phyloP scores from a whole-genome alignment of 2,797 vertebrate genomes.

The Sebastes vulpes region DNA sequence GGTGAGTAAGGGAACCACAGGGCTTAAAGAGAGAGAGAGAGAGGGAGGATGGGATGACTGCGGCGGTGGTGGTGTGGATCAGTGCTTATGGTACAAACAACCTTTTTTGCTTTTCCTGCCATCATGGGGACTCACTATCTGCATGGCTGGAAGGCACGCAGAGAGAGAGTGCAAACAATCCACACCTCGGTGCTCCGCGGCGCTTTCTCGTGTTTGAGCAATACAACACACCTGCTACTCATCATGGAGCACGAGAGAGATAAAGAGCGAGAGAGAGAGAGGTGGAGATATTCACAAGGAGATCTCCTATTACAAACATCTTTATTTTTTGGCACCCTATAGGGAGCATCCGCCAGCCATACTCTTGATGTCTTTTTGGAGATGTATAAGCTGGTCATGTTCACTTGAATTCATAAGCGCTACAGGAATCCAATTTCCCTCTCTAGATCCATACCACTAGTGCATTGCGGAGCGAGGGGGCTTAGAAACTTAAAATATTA shows the following conservation, averaged over 20 bases:
- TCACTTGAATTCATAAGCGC: constrained; percentile 67
- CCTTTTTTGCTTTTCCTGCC: constrained; percentile 57
- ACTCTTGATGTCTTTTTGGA: constrained; percentile 35
- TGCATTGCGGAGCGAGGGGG: constrained; percentile 35
- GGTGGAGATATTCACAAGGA: constrained; percentile 38
- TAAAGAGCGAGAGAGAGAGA: constrained; percentile 27
- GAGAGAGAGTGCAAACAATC: constrained; percentile 63
- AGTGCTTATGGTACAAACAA: constrained; percentile 63
- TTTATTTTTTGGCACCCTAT: not conserved
- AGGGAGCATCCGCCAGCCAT: constrained; percentile 20
- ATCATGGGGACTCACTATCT: constrained; percentile 53
- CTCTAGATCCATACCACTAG: constrained; percentile 57
- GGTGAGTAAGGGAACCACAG: constrained; percentile 6
- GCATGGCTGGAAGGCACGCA: constrained; percentile 57
- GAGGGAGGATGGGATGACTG: not conserved
- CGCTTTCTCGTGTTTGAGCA: constrained; percentile 54
- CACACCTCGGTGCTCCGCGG: constrained; percentile 32
- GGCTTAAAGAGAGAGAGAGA: constrained; percentile 26
- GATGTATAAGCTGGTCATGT: constrained; percentile 71
- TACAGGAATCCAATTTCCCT: constrained; percentile 68
- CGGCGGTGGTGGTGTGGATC: constrained; percentile 41
- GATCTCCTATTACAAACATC: constrained; percentile 45
- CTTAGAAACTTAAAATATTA: constrained; percentile 72
- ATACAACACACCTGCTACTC: constrained; percentile 60
- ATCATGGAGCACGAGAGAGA: constrained; percentile 37